Evolutionary conservation across 2,797 vertebrate species (phyloP), one percentile per base, ranked within the genome.

Genomic region (Delichon dasypus): DNA sequence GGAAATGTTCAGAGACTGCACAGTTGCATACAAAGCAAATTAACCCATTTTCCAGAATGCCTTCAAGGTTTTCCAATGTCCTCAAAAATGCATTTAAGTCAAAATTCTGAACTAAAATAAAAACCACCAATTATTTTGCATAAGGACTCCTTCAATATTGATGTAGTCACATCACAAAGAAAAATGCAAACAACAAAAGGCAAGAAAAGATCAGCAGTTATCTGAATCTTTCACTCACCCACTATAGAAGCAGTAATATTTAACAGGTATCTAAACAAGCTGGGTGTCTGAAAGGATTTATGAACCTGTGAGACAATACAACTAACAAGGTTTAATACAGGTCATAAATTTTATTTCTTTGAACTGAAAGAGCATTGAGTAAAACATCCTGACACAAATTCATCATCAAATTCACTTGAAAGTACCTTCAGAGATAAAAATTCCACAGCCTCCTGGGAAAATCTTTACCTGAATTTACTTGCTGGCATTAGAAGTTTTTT

Each of bases 301-400:
- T 16, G 11, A 85, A 77, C 21, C 18, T 87, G 22, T 27, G 77
- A 70, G 51, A 87, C 88, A 92, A 66, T 8, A 67, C 5, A 92
- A 74, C 44, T 51, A 76, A 47, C 4, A 57, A 4, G 53, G 11
- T 75, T 76, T 72, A 68, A 19, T 20, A 34, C 53, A 55, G 14
- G 45, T 55, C 27, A 65, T 11, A 60, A 75, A 72, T 1, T 7
- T 1, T 27, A 15, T 11, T 32, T 57, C 47, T 42, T 34, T 50
- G 12, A 64, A 48, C 11, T 21, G 36, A 50, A 64, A 30, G 11
- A 78, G 5, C 32, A 61, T 4, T 0, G 0, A n/a, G 11, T 17
- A 64, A 25, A 38, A 77, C 21, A 58, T 36, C 70, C 64, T 42
- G 29, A 67, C 38, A 48, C 6, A 80, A 74, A 16, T 34, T 70